Base-by-base conservation (phyloP, 1,140 invertebrate species). In the Pomacea maculata region DNA sequence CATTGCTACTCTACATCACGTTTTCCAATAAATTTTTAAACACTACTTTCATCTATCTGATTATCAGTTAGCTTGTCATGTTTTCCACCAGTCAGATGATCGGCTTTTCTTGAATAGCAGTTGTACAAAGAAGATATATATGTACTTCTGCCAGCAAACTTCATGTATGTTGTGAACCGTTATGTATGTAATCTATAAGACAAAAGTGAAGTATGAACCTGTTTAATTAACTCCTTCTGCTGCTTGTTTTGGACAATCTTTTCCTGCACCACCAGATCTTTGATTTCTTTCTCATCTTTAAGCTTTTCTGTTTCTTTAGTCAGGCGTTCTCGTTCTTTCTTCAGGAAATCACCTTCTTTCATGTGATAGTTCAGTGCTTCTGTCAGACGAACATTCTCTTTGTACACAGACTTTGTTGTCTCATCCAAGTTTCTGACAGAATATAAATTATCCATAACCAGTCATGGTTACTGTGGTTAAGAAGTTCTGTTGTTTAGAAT, bases 371-470 rank as follows among this genome's bases (percentile, higher is more conserved):
- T 87, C 63, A 92, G 79, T 12, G 90, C 87, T 80, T 92, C 90
- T 21, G 89, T 87, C 68, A 91, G 80, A 6, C 89, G 82, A 17
- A 91, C 89, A 83, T 92, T 92, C 80, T 92, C 91, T 76, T 92
- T 92, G 80, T 91, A 92, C 34, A 92, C 90, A 25, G 88, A 88
- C 80, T 89, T 88, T 65, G 90, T 92, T 57, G 90, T 90, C 68
- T 91, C 90, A 83, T 91, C 89, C 52, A 92, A 84, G 83, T 92
- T 92, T 67, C 91, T 92, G 82, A 21, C 82, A 84, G 64, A 77
- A 75, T 12, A 81, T 61, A 78, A 45, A 52, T 63, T 45, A 45
- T 6, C 6, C 34, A 45, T 45, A 45, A 45, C 34, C 34, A 45
- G 34, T 45, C 34, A 45, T 45, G 2, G 6, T 45, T 45, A 45